Conservation (phyloP, 2,888 invertebrate genomes). For the Rotaria macrura region DNA sequence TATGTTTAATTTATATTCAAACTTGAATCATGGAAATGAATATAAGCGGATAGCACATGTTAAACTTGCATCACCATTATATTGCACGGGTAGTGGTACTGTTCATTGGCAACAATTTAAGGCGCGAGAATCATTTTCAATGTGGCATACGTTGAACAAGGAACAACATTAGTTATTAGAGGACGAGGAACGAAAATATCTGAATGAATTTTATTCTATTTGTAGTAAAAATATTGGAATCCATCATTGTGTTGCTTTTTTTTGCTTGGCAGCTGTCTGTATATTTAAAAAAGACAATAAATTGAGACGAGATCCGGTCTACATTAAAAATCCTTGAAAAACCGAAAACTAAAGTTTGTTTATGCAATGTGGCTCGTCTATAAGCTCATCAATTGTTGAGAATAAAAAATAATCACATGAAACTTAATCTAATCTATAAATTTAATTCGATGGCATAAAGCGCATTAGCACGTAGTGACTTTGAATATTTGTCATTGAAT, state of each 20-base stretch:
- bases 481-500: too few species aligned
- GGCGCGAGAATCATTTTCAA: neutral
- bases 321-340: too few species aligned
- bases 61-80: neutral
- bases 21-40: neutral
- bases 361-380: too few species aligned
- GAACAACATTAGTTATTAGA: neutral
- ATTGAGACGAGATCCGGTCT: too few species aligned
- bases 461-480: too few species aligned
- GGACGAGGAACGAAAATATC: neutral
- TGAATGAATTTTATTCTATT: neutral
- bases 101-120: conserved; percentile 3
- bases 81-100: neutral
- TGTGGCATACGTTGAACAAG: conserved; percentile 5
- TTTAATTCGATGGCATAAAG: too few species aligned
- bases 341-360: too few species aligned
- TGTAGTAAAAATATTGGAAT: neutral
- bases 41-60: neutral
- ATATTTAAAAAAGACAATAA: neutral
- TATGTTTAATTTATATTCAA: neutral
- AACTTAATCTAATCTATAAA: too few species aligned
- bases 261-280: neutral
- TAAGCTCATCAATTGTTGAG: too few species aligned
- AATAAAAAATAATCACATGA: too few species aligned
- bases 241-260: neutral